Evolutionary conservation across 2,888 invertebrate genomes (phyloP).

Genomic region (Orchesella flavescens): DNA sequence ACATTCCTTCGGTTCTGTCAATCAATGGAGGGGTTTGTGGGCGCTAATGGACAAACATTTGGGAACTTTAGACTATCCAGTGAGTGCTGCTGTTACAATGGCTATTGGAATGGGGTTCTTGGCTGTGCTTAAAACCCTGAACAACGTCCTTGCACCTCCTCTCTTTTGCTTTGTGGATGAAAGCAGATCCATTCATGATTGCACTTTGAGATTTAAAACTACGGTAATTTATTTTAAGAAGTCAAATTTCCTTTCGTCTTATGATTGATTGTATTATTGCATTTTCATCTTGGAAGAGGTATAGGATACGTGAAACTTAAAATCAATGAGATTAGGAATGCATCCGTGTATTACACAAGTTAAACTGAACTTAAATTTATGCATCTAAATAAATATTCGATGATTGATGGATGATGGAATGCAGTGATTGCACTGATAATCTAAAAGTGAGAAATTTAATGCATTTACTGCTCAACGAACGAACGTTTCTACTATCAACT

Average conservation of each 20-base stretch:
- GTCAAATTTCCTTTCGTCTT: neutral
- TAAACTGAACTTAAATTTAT: no score
- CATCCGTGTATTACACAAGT: no score
- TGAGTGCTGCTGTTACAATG: conserved; percentile 75
- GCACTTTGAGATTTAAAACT: conserved; percentile 88
- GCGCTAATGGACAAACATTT: conserved; percentile 77
- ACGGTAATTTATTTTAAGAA: conserved; percentile 74
- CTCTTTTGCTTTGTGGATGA: conserved; percentile 84
- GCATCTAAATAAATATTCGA: no score
- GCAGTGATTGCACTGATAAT: neutral
- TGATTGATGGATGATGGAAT: no score
- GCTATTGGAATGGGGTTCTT: conserved; percentile 80
- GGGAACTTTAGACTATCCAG: conserved; percentile 73
- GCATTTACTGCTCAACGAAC: no score
- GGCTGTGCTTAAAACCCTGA: conserved; percentile 81
- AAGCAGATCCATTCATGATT: conserved; percentile 84
- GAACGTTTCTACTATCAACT: no score
- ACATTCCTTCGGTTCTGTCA: conserved; percentile 82
- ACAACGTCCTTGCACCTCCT: conserved; percentile 89
- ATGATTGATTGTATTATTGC: neutral
- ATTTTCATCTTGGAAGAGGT: neutral
- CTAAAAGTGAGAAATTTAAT: neutral
- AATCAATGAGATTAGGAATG: no score
- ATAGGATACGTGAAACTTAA: no score
- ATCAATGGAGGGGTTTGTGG: conserved; percentile 92